These are phyloP conservation scores for Tiliacea citrago DNA, from an alignment of 2,888 invertebrate species.

Conservation along the genomic window DNA sequence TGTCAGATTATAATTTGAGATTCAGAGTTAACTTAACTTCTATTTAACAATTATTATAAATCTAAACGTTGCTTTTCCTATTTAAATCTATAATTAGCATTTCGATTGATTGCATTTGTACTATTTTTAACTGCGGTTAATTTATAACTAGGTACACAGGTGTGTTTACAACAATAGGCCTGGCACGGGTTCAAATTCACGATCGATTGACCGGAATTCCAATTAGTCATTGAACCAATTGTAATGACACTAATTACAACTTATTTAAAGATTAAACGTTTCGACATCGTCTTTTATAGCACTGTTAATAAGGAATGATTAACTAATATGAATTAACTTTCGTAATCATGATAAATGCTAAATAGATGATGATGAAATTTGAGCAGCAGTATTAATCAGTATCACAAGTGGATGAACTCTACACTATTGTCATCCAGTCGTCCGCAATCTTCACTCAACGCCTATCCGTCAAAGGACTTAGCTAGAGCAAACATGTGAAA, in stretches of 20 bases:
- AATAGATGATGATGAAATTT: constrained; percentile 44
- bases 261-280: constrained; percentile 37
- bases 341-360: constrained; percentile 57
- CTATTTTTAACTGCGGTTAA: constrained; percentile 35
- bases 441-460: constrained; percentile 37
- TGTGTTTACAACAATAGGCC: constrained; percentile 26
- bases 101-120: background rate
- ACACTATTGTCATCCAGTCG: constrained; percentile 33
- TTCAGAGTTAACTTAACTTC: constrained; percentile 22
- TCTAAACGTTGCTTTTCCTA: background rate
- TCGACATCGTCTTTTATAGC: constrained; percentile 27
- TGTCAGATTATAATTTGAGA: constrained; percentile 23
- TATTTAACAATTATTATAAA: constrained; percentile 30
- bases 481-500: constrained; percentile 32
- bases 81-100: constrained; percentile 35
- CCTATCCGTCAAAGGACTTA: constrained; percentile 27
- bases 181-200: constrained; percentile 52
- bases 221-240: constrained; percentile 61
- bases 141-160: constrained; percentile 17
- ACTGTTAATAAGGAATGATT: constrained; percentile 28
- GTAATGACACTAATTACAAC: constrained; percentile 47
- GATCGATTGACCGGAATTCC: constrained; percentile 56
- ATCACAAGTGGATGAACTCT: constrained; percentile 51
- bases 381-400: constrained; percentile 32
- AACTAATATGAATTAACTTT: constrained; percentile 39